Conservation (phyloP, 1,140 invertebrate species). For the Drosophila gunungcola region DNA sequence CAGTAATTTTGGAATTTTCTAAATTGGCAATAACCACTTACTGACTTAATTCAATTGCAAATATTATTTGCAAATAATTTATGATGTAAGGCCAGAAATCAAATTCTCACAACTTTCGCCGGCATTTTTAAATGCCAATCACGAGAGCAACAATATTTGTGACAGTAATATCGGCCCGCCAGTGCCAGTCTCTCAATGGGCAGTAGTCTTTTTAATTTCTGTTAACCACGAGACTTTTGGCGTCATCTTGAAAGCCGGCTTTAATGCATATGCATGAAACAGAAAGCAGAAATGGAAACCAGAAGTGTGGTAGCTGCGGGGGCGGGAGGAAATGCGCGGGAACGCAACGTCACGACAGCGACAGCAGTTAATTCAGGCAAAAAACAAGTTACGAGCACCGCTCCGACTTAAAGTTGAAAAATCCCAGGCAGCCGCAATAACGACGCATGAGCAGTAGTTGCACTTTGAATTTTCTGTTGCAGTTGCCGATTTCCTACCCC, state of each 20-base stretch:
- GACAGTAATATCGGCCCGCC: neutral
- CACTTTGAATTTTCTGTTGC: conserved; percentile 41
- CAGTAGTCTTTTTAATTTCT: conserved; percentile 1
- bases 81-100: conserved; percentile 11
- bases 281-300: conserved; percentile 33
- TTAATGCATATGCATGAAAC: conserved; percentile 47
- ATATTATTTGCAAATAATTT: neutral
- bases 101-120: conserved; percentile 10
- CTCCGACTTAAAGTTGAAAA: conserved; percentile 29
- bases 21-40: no score
- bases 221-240: conserved; percentile 15
- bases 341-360: conserved; percentile 40
- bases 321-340: conserved; percentile 43
- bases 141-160: conserved; percentile 1
- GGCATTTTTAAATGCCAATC: conserved; percentile 4
- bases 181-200: neutral
- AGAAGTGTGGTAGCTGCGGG: conserved; percentile 1
- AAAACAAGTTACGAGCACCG: conserved; percentile 40
- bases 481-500: conserved; percentile 22
- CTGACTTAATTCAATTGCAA: no score
- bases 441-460: conserved; percentile 50
- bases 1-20: neutral
- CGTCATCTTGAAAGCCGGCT: conserved; percentile 33
- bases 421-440: conserved; percentile 32
- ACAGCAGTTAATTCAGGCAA: conserved; percentile 54